Evolutionary conservation across 2,113 vertebrate genomes (phyloP).

Genomic region (Cyphomyrus plagiostoma): DNA sequence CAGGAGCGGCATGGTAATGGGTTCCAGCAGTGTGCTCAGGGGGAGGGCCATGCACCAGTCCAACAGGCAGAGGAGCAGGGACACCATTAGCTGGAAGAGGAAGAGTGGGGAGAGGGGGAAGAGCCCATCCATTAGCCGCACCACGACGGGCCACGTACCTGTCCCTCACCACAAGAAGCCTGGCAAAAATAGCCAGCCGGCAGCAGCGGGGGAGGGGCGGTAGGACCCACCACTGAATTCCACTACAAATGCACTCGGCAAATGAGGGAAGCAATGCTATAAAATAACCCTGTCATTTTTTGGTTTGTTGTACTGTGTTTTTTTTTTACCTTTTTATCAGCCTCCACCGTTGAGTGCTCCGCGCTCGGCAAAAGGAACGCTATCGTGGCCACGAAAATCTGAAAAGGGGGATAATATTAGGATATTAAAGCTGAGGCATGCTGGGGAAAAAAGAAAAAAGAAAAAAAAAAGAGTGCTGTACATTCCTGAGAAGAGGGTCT

Average conservation of each 20-base stretch:
- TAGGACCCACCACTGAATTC: constrained; percentile 15
- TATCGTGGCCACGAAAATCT: constrained; percentile 97
- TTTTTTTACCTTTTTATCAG: constrained; percentile 87
- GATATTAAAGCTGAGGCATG: not conserved
- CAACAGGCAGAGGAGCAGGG: constrained; percentile 86
- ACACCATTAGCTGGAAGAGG: constrained; percentile 79
- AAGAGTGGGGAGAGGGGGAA: not conserved
- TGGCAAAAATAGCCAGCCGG: constrained; percentile 16
- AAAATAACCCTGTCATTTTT: constrained; percentile 7
- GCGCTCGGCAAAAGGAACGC: constrained; percentile 91
- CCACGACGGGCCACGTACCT: too few relatives aligned
- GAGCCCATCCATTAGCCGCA: constrained; percentile 14
- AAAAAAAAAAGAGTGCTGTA: not conserved
- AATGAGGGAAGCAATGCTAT: not conserved
- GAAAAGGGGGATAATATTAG: constrained; percentile 28
- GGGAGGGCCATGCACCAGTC: constrained; percentile 97
- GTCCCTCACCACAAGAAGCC: not conserved
- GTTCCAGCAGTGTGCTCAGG: constrained; percentile 77
- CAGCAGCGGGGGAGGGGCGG: not conserved
- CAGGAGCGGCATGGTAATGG: constrained; percentile 66
- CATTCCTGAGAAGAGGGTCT: not conserved
- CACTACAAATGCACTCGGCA: constrained; percentile 10
- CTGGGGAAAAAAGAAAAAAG: not conserved
- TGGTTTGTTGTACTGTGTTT: constrained; percentile 38
- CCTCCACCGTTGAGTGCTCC: constrained; percentile 83